A percentile compares a stretch with the other conserved stretches of the same genome.
Conservation (phyloP, 2,113 vertebrate species). For the Prunella fulvescens region DNA sequence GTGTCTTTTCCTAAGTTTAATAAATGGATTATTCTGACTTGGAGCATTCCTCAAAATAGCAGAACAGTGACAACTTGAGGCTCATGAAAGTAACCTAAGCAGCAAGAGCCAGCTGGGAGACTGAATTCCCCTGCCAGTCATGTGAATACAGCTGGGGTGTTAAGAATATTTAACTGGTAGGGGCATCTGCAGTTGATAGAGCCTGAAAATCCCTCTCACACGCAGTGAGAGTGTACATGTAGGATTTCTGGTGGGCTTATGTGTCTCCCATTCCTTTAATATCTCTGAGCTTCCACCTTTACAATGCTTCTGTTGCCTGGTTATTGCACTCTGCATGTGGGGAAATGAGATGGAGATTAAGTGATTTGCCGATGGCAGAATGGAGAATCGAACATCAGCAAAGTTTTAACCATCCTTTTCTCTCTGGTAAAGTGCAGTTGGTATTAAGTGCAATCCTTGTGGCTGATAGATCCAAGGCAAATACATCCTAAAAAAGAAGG, state of each 20-base stretch:
- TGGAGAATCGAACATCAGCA: neutral
- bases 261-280: neutral
- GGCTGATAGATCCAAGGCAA: conserved; percentile 3
- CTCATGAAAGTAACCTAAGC: neutral
- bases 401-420: conserved; percentile 14
- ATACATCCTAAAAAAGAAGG: neutral
- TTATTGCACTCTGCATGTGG: neutral
- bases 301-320: neutral
- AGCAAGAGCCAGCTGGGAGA: neutral
- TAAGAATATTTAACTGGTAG: neutral
- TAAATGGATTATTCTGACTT: neutral
- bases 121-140: neutral
- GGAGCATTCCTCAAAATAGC: neutral
- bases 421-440: neutral
- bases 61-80: neutral
- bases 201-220: neutral
- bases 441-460: neutral
- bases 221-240: neutral
- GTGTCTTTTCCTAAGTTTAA: neutral
- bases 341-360: conserved; percentile 36
- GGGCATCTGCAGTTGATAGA: neutral
- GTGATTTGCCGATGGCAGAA: neutral
- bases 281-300: neutral
- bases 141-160: neutral
- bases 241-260: neutral